Evolutionary conservation across 2,888 invertebrate genomes (phyloP), one percentile per base, ranked within the genome.

Genomic region (Drosophila kambysellisi): DNA sequence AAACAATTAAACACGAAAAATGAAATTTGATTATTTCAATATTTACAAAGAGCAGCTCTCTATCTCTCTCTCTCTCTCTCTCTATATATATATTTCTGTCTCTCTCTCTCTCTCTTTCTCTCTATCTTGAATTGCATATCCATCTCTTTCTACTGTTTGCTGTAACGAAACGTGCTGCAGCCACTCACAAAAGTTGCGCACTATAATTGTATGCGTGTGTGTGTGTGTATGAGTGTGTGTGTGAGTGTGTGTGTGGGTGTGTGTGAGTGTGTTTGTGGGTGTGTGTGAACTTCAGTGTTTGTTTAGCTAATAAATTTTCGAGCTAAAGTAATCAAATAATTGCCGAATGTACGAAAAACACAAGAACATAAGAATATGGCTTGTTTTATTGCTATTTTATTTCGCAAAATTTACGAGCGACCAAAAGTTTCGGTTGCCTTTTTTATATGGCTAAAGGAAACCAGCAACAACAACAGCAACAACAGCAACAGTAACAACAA

Each of bases 291-390:
- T 88, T 83, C 82, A 85, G 82, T 85, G 89, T 85, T 85, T 83
- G 84, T 68, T 87, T 71, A 70, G 80, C 89, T 86, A 85, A 84
- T 89, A 89, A 80, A 89, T 86, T 88, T 80, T 84, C 67, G 75
- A 81, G 77, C 85, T 74, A 78, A 86, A 86, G 89, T 89, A 86
- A 86, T 86, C 85, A 86, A 86, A 86, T 86, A 86, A 89, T 86
- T 86, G 89, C 86, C 88, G 81, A 86, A 80, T 88, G 80, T 78
- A 89, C 85, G 77, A 79, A 89, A 85, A 81, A 79, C 82, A 81
- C 79, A 69, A 78, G 80, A 74, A 74, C 72, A 71, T 70, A 73
- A 75, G 82, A 72, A 74, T 83, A 80, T 88, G 79, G 66, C 82
- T 72, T 82, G 85, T 88, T 86, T 86, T 86, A 86, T 86, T 84